Evolutionary conservation across 2,797 vertebrate genomes (phyloP).

Genomic region (Sebastes iracundus): DNA sequence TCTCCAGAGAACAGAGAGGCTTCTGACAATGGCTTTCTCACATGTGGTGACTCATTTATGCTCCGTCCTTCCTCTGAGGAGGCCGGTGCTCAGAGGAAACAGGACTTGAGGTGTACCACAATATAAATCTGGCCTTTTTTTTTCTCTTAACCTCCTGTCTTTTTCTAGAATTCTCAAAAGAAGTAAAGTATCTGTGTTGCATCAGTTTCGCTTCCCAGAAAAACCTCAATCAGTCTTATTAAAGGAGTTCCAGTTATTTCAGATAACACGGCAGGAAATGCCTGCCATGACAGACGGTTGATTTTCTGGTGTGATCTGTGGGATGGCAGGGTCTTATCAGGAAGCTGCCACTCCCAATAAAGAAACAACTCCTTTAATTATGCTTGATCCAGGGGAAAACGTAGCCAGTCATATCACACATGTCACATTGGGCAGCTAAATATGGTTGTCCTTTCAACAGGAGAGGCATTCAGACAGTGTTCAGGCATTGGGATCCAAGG

Average conservation of each 20-base stretch:
- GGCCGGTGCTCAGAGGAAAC: neutral
- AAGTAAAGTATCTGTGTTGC: neutral
- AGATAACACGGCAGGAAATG: conserved; percentile 16
- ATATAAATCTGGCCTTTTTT: neutral
- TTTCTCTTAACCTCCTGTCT: neutral
- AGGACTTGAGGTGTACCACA: neutral
- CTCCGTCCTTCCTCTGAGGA: neutral
- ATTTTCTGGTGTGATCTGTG: conserved; percentile 42
- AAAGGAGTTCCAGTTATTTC: conserved; percentile 31
- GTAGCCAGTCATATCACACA: conserved; percentile 31
- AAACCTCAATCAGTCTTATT: neutral
- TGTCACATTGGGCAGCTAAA: conserved; percentile 54
- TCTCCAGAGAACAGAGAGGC: neutral
- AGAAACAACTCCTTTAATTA: conserved; percentile 47
- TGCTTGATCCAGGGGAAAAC: conserved; percentile 30
- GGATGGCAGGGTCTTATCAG: conserved; percentile 43
- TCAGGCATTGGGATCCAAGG: conserved; percentile 64
- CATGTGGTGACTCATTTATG: neutral
- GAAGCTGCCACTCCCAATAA: conserved; percentile 35
- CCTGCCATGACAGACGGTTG: conserved; percentile 25
- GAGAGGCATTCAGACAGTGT: conserved; percentile 55
- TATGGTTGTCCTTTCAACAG: conserved; percentile 11
- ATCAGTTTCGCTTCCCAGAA: neutral
- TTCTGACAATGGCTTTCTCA: neutral
- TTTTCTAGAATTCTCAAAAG: neutral